Base-by-base conservation (phyloP, 2,113 vertebrate genomes). In the Coturnix japonica region DNA sequence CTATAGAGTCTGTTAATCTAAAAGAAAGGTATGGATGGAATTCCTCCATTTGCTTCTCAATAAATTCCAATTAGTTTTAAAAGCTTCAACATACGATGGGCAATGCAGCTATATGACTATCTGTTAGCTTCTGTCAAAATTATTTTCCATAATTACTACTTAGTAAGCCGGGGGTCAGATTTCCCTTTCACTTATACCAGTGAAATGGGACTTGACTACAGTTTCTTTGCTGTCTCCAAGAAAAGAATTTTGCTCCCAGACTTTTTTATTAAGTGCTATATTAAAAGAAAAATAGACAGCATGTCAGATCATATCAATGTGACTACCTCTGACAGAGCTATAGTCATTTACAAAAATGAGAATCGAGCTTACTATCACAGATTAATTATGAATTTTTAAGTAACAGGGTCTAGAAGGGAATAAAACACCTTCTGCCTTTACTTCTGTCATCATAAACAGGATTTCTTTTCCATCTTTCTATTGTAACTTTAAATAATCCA, bases 231-330 rank as follows among this genome's bases (percentile, higher is more conserved):
- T 73, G 35, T 37, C 54, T 70, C 66, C 31, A 65, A 84, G 70
- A 94, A 63, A 81, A 86, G 30, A 91, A 90, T 95, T 90, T 94
- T 46, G 61, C 77, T 91, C 28, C 53, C 37, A 63, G 65, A 65
- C 73, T 90, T 88, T 93, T 93, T 84, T 74, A 90, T 89, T 93
- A 91, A 94, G 26, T 72, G 72, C 43, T 67, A 46, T 94, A 44
- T 86, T 96, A 46, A 67, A 89, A 82, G 91, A 76, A 57, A 57
- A 63, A 63, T 39, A 79, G 75, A 57, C 61, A 90, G 39, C 49
- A 61, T 64, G 82, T 93, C 86, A 86, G 76, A 71, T 94, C 35
- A 33, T 74, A 95, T 87, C 54, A 77, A 64, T 0, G 0, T n/a
- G 88, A 43, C 47, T 86, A 43, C 30, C 4, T 60, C 85, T 93